A percentile compares a stretch with the other conserved stretches of the same genome.
phyloP scores from a whole-genome alignment of 2,113 vertebrate species.

The Chloropsis cyanopogon region DNA sequence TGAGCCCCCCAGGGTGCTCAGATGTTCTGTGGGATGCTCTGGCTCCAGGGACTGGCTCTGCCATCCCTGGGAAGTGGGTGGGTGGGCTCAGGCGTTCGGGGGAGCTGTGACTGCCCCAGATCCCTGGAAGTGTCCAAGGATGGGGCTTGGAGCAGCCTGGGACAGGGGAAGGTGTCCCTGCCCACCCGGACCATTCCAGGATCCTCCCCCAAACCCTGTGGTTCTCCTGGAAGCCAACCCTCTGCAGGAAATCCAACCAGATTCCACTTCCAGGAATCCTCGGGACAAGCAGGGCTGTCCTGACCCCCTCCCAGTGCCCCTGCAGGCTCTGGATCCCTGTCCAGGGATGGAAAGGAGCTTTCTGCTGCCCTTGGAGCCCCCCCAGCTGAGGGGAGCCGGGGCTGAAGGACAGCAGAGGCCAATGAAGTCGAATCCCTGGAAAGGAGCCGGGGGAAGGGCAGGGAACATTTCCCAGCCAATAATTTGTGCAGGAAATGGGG shows the following conservation, averaged over 20 bases:
- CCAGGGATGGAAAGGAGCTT: rapidly evolving
- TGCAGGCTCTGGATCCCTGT: background rate
- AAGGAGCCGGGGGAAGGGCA: background rate
- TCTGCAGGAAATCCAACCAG: background rate
- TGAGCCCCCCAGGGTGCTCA: rapidly evolving
- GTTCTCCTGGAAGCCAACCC: background rate
- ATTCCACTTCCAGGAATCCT: background rate
- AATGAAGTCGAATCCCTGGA: background rate
- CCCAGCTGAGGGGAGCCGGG: rapidly evolving
- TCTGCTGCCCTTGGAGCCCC: background rate
- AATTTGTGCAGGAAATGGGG: background rate
- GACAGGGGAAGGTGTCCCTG: background rate
- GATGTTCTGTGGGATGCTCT: rapidly evolving
- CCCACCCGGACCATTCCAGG: background rate
- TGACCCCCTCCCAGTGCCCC: background rate
- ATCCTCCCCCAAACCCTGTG: background rate
- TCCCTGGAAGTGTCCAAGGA: background rate
- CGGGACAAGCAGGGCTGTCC: rapidly evolving
- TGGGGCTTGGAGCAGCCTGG: background rate
- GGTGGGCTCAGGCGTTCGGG: background rate
- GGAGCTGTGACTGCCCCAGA: background rate
- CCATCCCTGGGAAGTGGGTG: background rate
- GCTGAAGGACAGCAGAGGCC: background rate
- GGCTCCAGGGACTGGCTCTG: background rate
- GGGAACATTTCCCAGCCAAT: background rate